phyloP scores from a whole-genome alignment of 2,888 invertebrate species.

The Napeogenes inachia region DNA sequence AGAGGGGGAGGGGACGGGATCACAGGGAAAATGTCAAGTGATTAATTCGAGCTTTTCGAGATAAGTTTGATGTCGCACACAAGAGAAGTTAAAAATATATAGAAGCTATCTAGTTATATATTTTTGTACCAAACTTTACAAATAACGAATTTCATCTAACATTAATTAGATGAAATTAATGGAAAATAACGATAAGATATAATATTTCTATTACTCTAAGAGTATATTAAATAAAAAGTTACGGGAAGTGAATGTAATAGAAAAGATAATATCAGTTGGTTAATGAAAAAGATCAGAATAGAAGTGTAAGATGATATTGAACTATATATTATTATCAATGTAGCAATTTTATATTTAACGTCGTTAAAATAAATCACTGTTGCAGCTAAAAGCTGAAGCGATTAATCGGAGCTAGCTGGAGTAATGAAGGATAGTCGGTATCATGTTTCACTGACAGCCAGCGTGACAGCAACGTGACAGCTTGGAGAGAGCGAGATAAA shows the following conservation, averaged over 20 bases:
- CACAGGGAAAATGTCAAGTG: conserved; percentile 18
- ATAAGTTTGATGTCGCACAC: not conserved
- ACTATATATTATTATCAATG: not conserved
- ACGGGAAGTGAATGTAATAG: too few species aligned
- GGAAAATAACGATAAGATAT: too few species aligned
- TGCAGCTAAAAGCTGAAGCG: conserved; percentile 6
- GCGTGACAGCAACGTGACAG: conserved; percentile 8
- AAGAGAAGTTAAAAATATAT: not conserved
- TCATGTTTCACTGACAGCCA: conserved; percentile 15
- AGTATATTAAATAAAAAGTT: not conserved
- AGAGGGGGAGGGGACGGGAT: conserved; percentile 12
- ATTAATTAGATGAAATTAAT: too few species aligned
- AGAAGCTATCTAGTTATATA: not conserved
- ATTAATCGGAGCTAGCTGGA: conserved; percentile 15
- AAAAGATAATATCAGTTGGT: too few species aligned
- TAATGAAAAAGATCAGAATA: not conserved
- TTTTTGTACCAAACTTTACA: too few species aligned
- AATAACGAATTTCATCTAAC: too few species aligned
- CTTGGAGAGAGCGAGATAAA: conserved; percentile 5
- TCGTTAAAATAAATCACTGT: conserved; percentile 8
- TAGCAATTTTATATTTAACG: conserved; percentile 1
- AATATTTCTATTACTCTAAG: not conserved
- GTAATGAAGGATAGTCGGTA: conserved; percentile 15
- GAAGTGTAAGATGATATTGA: not conserved
- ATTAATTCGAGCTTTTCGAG: not conserved